Evolutionary conservation across 2,888 invertebrate genomes (phyloP), one percentile per base, ranked within the genome.

Genomic region (Heliconius erato): DNA sequence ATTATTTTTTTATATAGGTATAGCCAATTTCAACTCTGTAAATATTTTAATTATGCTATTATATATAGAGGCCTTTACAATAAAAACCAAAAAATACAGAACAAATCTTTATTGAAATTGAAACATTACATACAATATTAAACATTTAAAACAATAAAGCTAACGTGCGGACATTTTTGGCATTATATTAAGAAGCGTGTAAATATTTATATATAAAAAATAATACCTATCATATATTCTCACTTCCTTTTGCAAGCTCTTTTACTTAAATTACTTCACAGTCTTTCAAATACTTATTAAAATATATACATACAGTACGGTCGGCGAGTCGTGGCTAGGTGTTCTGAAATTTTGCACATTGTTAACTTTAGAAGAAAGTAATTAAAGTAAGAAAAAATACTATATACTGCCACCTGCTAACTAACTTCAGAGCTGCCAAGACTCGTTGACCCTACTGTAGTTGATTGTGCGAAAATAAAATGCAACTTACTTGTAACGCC

Each of bases 201-300:
- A 88, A 88, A 88, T 87, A 89, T 87, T 87, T 85, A 85, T 85
- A 85, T 85, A 83, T 71, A 86, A 89, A 86, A 85, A 87, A 86
- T 88, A 89, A 86, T 84, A 83, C 89, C 90, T 91, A 91, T 86
- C 79, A 82, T 91, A 92, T 91, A 92, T 88, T 92, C 91, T 93
- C 93, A 93, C 93, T 92, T 91, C 90, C 89, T 65, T 54, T 85
- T 69, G 72, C 87, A 87, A 86, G 84, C 86, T 87, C 86, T 83
- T 63, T 68, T 74, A 81, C 84, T 84, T 85, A 84, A 54, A 74
- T 81, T 85, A 82, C 54, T 68, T 79, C 59, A 81, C 87, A 88
- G 87, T 87, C 87, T 87, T 86, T 86, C 84, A 63, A 76, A 76
- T 63, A 76, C 59, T 76, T 76, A 76, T 59, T 54, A 49, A 12